A percentile compares a stretch with the other conserved stretches of the same genome.
phyloP scores from a whole-genome alignment of 2,797 vertebrate species.

The Anolis apletophallus region DNA sequence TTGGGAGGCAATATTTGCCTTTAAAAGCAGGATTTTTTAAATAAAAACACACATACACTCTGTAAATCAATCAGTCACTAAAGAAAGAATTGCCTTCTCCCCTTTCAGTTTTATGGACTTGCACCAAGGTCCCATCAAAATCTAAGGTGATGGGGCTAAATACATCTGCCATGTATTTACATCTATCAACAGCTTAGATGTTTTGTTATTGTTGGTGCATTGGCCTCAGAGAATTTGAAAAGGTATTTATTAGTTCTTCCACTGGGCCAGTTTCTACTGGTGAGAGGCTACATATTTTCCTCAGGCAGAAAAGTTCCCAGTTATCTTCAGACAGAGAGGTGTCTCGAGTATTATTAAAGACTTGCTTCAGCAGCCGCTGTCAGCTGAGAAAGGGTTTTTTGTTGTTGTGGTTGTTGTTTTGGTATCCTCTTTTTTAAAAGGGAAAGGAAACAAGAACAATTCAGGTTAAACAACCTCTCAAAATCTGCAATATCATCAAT shows the following conservation, averaged over 20 bases:
- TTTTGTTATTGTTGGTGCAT: neutral
- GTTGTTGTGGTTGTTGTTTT: too few species aligned
- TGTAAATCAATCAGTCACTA: neutral
- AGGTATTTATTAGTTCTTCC: neutral
- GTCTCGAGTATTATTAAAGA: neutral
- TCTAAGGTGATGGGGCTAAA: neutral
- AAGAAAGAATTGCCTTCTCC: neutral
- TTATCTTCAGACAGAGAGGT: neutral
- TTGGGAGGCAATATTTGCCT: neutral
- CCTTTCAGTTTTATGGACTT: neutral
- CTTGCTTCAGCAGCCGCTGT: neutral
- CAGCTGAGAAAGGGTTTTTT: neutral
- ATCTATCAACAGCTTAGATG: neutral
- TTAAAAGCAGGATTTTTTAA: neutral
- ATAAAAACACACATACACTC: neutral
- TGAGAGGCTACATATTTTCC: neutral
- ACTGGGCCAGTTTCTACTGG: slow-evolving; percentile 1
- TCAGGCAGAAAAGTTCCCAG: neutral
- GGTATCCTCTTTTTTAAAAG: neutral
- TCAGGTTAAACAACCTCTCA: neutral
- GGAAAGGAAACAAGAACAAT: neutral
- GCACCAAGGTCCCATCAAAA: neutral
- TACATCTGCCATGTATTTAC: too few species aligned
- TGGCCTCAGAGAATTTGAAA: neutral
- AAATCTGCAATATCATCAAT: neutral